Base-by-base conservation (phyloP, 2,888 invertebrate species). In the Agriopis aurantiaria region DNA sequence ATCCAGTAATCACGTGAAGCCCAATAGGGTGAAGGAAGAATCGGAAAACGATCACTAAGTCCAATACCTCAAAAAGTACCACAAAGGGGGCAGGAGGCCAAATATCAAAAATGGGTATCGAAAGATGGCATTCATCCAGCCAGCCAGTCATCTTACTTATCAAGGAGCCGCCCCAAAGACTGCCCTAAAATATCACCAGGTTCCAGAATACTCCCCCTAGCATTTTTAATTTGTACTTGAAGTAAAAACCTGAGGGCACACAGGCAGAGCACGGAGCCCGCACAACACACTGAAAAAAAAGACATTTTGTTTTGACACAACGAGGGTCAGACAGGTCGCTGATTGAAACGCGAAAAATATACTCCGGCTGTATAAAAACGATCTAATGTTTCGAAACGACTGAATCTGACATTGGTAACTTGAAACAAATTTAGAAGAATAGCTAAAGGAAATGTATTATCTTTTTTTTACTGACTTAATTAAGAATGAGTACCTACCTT, bases 221-320 rank as follows among this genome's bases (percentile, higher is more conserved):
- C 78, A 82, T 91, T 92, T 92, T 92, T 93, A 92, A 92, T 92
- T 92, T 92, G 90, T 92, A 91, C 92, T 91, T 90, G 85, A 92
- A 92, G 92, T 89, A 86, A 90, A 89, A 90, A 89, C 87, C 89
- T 83, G 85, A 85, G 89, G 89, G 83, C 80, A 82, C 82, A 78
- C 76, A 81, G 83, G 84, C 80, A 41, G 9, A 53, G 17, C 60
- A 75, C 81, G 46, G 11, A 53, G 17, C 60, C 75, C 81, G 83
- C 77, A 81, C 82, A 84, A 81, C 75, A 82, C 77, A 83, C 74
- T 82, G 58, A 84, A 85, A 84, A 86, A 48, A 84, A 86, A 86
- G 83, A 84, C 84, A 85, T 82, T 90, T 89, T 90, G 89, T 90
- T 92, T 89, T 89, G 88, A 88, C 90, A 88, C 82, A 84, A 80